Conservation (phyloP, 2,888 invertebrate species). For the Brenthis hecate region DNA sequence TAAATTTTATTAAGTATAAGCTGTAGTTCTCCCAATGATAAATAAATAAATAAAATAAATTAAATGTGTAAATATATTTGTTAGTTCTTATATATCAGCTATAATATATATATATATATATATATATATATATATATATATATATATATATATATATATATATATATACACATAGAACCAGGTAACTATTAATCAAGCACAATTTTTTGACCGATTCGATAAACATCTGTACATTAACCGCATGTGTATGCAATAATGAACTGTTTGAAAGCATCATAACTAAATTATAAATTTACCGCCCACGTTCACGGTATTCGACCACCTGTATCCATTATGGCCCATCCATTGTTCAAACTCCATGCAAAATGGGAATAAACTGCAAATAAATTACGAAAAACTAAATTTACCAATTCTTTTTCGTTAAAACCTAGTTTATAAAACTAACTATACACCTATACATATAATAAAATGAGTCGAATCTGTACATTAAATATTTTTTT, state of each 20-base stretch:
- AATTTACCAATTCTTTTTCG: not conserved
- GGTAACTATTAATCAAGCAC: too few relatives aligned
- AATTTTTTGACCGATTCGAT: not conserved
- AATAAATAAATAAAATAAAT: too few relatives aligned
- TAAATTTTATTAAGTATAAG: too few relatives aligned
- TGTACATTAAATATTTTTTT: too few relatives aligned
- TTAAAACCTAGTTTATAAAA: constrained; percentile 1
- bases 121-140: too few relatives aligned
- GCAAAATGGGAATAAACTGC: not conserved
- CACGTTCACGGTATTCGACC: not conserved
- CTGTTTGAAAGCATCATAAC: constrained; percentile 12
- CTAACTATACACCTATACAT: not conserved
- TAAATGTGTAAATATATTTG: too few relatives aligned
- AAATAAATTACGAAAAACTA: not conserved
- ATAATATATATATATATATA: too few relatives aligned
- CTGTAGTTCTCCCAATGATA: too few relatives aligned
- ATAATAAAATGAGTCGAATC: too few relatives aligned
- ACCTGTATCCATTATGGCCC: constrained; percentile 10
- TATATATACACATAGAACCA: too few relatives aligned
- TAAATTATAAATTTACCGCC: constrained; percentile 12
- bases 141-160: too few relatives aligned
- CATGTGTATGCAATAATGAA: constrained; percentile 11
- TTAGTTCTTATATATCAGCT: too few relatives aligned
- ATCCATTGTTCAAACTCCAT: not conserved
- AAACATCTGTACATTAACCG: constrained; percentile 11